phyloP scores from a whole-genome alignment of 2,888 invertebrate species.

The Leucophenga maculata region DNA sequence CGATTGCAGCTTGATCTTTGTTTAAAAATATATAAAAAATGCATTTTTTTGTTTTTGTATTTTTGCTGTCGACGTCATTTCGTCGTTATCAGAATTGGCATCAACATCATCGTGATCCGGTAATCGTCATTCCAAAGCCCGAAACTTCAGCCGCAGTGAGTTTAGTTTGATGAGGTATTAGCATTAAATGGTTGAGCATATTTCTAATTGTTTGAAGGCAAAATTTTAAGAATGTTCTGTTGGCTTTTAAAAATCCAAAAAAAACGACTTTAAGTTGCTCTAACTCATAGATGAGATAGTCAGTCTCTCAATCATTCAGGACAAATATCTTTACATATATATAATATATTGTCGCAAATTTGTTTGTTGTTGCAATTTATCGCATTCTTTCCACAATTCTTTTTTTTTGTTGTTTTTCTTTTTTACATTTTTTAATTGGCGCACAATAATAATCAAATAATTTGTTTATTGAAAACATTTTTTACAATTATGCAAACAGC shows the following conservation, averaged over 20 bases:
- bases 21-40: slow-evolving; percentile 37
- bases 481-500: slow-evolving; percentile 69
- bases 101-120: slow-evolving; percentile 21
- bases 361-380: background rate
- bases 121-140: no score
- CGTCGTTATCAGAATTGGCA: background rate
- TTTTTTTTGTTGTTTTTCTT: slow-evolving; percentile 43
- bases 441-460: slow-evolving; percentile 71
- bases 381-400: slow-evolving; percentile 18
- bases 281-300: background rate
- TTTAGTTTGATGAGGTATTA: no score
- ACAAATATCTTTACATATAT: background rate
- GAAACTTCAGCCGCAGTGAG: no score
- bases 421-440: slow-evolving; percentile 59
- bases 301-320: background rate
- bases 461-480: slow-evolving; percentile 71
- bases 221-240: no score
- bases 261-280: no score
- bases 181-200: no score
- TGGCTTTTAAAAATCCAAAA: no score
- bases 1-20: slow-evolving; percentile 58
- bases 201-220: no score
- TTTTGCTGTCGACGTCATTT: background rate
- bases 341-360: no score
- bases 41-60: slow-evolving; percentile 28